Evolutionary conservation across 2,113 vertebrate species (phyloP), one percentile per base, ranked within the genome.

Genomic region (Pygoscelis antarcticus): DNA sequence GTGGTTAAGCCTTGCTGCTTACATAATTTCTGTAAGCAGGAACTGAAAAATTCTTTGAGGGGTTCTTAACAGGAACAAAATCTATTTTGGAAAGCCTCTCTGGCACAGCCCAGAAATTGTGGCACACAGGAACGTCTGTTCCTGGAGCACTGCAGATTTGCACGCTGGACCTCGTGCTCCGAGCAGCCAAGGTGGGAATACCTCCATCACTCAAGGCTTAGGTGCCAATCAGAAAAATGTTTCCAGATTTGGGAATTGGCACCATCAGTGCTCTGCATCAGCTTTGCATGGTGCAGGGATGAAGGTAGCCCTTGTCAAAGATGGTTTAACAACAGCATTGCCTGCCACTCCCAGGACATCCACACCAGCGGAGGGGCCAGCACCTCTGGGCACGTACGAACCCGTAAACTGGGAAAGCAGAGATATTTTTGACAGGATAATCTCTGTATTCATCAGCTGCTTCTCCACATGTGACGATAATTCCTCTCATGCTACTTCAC

Each of bases 151-250:
- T 40, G 10, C 13, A 26, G 36, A 23, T 57, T 44, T 68, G 44
- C 30, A 32, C 0, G 0, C 16, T 23, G 18, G 36, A 68, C 25
- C 8, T 72, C 1, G 0, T n/a, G 26, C 34, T 68, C 58, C 3
- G 2, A 54, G 20, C 21, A 72, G 49, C 23, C 29, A 47, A 52
- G 46, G 13, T 44, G 13, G 29, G 7, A 49, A 10, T 3, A 44
- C 10, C 18, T 69, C 58, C 34, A 34, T 25, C 44, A 30, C 21
- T 47, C 19, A 10, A 9, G 14, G 10, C 27, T 76, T 25, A 52
- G 23, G 5, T 69, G 16, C 17, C 42, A 60, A 21, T 19, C 26
- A 40, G 57, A 65, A 47, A 86, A 78, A 32, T 13, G 10, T 25
- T 74, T 60, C 49, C 51, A 46, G 2, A 49, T 60, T 2, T 36